Conservation (phyloP, 2,113 vertebrate genomes). For the Puntigrus tetrazona region DNA sequence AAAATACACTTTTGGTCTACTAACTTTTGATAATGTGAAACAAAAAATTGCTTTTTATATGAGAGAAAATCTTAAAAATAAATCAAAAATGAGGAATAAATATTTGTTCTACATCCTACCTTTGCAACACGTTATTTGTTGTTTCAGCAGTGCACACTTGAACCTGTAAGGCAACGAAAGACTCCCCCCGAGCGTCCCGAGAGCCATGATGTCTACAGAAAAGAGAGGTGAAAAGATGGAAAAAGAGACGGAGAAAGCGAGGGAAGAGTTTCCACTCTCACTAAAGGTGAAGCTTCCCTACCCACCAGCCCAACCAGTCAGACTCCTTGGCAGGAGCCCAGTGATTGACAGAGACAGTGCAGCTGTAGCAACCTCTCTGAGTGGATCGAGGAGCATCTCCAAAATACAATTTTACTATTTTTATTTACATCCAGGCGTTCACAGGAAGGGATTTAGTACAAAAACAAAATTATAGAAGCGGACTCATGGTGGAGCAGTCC, state of each 20-base stretch:
- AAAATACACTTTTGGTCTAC: too few relatives aligned
- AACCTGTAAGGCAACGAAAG: background rate
- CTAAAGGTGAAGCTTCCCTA: conserved; percentile 61
- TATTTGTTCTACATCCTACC: background rate
- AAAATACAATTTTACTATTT: conserved; percentile 81
- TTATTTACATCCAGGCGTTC: conserved; percentile 74
- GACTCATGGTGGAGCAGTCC: conserved; percentile 53
- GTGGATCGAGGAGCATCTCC: conserved; percentile 76
- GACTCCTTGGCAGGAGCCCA: conserved; percentile 68
- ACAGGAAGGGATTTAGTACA: conserved; percentile 71
- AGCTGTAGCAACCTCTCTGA: conserved; percentile 71
- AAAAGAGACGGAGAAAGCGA: conserved; percentile 38
- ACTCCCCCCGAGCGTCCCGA: background rate
- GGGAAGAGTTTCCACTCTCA: conserved; percentile 37
- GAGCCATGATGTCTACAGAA: background rate
- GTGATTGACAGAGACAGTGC: conserved; percentile 88
- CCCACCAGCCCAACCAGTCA: conserved; percentile 71
- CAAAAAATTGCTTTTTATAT: too few relatives aligned
- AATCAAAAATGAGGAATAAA: too few relatives aligned
- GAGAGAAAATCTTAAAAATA: too few relatives aligned
- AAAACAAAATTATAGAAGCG: conserved; percentile 63
- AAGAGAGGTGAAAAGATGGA: conserved; percentile 17
- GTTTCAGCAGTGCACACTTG: background rate
- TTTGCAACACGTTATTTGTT: conserved; percentile 1
- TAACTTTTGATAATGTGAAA: too few relatives aligned